Evolutionary conservation across 2,888 invertebrate genomes (phyloP).

Genomic region (Argyresthia albistria): DNA sequence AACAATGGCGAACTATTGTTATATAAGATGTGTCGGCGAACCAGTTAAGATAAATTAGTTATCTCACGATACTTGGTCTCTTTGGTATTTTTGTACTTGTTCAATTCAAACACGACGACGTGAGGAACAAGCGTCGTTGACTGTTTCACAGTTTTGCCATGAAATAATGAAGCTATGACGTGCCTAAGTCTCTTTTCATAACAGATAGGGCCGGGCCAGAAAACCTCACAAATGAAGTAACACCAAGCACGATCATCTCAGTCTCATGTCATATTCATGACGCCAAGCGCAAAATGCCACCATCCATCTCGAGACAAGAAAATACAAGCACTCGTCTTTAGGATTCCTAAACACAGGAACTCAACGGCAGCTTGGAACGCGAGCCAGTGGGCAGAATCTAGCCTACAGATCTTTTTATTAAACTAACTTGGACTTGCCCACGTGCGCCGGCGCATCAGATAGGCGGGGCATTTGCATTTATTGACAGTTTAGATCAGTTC

Average conservation of each 20-base stretch:
- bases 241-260: background rate
- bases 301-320: constrained; percentile 25
- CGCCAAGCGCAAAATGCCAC: constrained; percentile 29
- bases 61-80: no score
- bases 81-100: no score
- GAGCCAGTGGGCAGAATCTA: constrained; percentile 10
- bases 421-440: constrained; percentile 46
- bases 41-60: no score
- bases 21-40: no score
- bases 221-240: background rate
- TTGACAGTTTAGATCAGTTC: constrained; percentile 50
- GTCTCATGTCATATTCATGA: constrained; percentile 48
- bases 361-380: constrained; percentile 26
- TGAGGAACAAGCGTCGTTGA: no score
- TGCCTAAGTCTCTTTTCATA: no score
- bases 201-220: background rate
- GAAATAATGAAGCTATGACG: no score
- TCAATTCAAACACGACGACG: no score
- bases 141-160: no score
- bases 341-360: constrained; percentile 12
- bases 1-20: no score
- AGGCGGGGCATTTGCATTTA: constrained; percentile 52
- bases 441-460: constrained; percentile 52
- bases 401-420: constrained; percentile 50
- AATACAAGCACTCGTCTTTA: constrained; percentile 22